Conservation (phyloP, 1,140 invertebrate species). For the Popillia japonica region DNA sequence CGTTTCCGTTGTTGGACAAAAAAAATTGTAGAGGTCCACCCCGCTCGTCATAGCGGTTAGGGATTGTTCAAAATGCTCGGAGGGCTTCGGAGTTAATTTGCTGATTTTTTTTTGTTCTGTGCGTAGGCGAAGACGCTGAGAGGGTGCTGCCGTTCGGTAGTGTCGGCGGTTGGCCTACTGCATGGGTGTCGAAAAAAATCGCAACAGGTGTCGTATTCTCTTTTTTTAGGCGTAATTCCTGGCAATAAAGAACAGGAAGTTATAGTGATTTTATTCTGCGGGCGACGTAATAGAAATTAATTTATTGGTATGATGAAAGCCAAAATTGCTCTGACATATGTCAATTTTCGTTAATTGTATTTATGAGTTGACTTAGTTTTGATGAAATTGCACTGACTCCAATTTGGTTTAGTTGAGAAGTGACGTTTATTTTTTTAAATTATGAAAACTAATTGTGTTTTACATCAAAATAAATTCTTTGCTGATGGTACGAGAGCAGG, state of each 20-base stretch:
- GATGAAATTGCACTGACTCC: no score
- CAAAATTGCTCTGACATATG: no score
- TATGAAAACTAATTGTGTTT: no score
- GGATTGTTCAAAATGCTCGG: background rate
- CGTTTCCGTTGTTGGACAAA: background rate
- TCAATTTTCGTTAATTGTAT: no score
- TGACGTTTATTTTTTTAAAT: no score
- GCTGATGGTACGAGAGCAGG: no score
- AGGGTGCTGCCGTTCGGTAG: background rate
- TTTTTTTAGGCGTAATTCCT: background rate
- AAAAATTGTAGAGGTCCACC: background rate
- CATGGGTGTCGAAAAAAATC: background rate
- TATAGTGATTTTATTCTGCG: background rate
- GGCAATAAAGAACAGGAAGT: background rate
- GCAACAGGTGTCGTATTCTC: constrained; percentile 24
- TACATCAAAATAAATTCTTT: no score
- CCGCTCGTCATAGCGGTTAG: background rate
- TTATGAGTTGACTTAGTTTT: no score
- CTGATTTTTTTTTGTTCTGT: background rate
- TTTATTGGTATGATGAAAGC: constrained; percentile 8
- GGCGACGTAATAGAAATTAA: background rate
- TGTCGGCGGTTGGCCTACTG: background rate
- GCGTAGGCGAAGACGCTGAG: background rate
- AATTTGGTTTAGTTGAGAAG: no score
- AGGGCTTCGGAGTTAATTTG: constrained; percentile 1